Base-by-base conservation (phyloP, 2,113 vertebrate species). In the Hepsetus odoe region DNA sequence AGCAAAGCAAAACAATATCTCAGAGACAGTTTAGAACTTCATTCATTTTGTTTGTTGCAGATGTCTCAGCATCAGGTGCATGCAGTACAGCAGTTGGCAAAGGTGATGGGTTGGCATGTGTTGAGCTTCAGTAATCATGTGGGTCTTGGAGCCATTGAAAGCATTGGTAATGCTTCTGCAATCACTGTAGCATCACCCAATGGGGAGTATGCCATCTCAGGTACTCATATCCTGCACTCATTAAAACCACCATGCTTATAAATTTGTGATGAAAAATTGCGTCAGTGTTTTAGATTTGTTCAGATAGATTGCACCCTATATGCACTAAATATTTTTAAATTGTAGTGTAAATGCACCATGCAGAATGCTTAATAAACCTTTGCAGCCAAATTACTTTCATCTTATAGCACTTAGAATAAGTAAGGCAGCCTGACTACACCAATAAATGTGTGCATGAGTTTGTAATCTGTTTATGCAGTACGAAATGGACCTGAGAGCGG, bases 51-150 rank as follows among this genome's bases (percentile, higher is more conserved):
- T 53, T 0, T 75, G 26, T 84, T 65, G 79, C 88, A 99, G 98
- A 99, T 99, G 97, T 99, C 97, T 0, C 98, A 99, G 91, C 98
- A 99, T 81, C 98, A 99, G 88, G 95, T 99, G 0, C 97, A 98
- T 2, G 98, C 98, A 0, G 97, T 99, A 38, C 98, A 99, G 88
- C 98, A 99, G 90, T 88, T 99, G 64, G 98, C 98, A 1, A 99
- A 99, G 86, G 97, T 99, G 5, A 99, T 99, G 98, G 98, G 98
- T 58, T 99, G 98, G 98, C 97, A 99, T 0, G 96, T 99, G 7
- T 91, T 98, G 30, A 99, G 98, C 88, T 99, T 99, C 91, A 97
- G 97, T 80, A 99, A 96, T 71, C 97, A 99, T 0, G 95, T 98
- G 4, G 96, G 97, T 0, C 92, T 98, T 24, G 98, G 98, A 0